Conservation (phyloP, 2,797 vertebrate genomes). For the Sphenopsis melanotis region DNA sequence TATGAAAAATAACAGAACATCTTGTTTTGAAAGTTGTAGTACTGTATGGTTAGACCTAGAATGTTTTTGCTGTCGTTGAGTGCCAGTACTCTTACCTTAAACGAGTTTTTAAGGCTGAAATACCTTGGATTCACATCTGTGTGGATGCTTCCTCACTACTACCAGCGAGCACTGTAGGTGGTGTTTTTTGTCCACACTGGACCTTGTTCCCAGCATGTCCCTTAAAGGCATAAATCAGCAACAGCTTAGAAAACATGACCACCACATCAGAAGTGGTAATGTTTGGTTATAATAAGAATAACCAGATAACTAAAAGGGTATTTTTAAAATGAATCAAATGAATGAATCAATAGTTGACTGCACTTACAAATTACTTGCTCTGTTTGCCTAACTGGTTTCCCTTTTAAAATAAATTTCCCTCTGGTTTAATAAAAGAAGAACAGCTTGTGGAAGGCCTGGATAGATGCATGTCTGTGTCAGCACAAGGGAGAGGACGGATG, state of each 20-base stretch:
- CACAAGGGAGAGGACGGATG: not conserved
- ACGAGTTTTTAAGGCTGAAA: not conserved
- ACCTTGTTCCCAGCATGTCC: not conserved
- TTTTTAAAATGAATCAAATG: not conserved
- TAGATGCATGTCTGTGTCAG: not conserved
- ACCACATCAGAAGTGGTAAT: not conserved
- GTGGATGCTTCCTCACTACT: not conserved
- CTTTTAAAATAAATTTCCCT: not conserved
- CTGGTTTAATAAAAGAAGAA: not conserved
- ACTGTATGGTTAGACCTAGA: not conserved
- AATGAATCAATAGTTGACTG: not conserved
- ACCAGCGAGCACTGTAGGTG: accelerated
- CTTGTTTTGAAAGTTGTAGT: not conserved
- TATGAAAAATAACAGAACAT: not conserved
- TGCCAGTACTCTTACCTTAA: not conserved
- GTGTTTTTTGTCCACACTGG: not conserved
- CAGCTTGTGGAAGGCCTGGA: not conserved
- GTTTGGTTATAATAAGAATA: not conserved
- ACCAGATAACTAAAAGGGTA: not conserved
- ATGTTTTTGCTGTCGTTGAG: not conserved
- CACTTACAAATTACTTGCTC: not conserved
- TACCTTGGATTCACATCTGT: not conserved
- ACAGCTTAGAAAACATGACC: not conserved
- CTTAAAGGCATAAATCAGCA: not conserved
- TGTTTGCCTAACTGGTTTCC: not conserved